phyloP scores from a whole-genome alignment of 1,140 invertebrate genomes.

The Lerema accius region DNA sequence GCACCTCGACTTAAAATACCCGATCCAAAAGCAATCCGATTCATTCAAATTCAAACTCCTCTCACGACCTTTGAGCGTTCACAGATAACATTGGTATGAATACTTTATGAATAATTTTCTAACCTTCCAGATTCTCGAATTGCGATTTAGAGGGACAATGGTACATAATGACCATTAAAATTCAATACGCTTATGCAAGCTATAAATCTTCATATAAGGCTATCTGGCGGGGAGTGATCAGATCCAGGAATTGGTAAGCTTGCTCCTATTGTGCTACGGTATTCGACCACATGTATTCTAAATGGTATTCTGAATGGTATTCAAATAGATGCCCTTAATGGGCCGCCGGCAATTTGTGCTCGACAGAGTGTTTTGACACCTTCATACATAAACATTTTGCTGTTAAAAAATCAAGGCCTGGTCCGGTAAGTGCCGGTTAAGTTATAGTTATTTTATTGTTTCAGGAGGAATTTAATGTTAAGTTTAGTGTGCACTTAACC shows the following conservation, averaged over 20 bases:
- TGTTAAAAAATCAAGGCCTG: constrained; percentile 46
- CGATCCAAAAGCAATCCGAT: constrained; percentile 29
- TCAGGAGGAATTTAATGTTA: too few species aligned
- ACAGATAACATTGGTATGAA: constrained; percentile 38
- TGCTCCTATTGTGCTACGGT: constrained; percentile 56
- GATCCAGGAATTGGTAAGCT: constrained; percentile 54
- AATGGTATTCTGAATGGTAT: constrained; percentile 64
- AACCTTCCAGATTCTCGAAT: constrained; percentile 39
- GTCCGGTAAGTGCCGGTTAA: constrained; percentile 20
- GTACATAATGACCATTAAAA: constrained; percentile 73
- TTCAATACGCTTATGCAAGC: constrained; percentile 65
- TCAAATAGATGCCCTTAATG: constrained; percentile 68
- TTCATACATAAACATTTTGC: constrained; percentile 72
- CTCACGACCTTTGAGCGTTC: constrained; percentile 32
- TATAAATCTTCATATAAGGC: constrained; percentile 78
- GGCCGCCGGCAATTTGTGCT: constrained; percentile 65
- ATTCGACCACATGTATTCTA: constrained; percentile 31
- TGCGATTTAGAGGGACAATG: constrained; percentile 59
- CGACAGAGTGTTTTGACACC: constrained; percentile 69
- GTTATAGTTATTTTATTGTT: background rate
- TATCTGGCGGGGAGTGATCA: constrained; percentile 69
- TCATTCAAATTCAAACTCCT: constrained; percentile 31
- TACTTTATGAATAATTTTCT: constrained; percentile 37
- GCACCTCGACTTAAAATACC: constrained; percentile 33
- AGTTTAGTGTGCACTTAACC: too few species aligned